A percentile compares a stretch with the other conserved stretches of the same genome.
Conservation (phyloP, 1,140 invertebrate genomes). For the Oppia nitens region DNA sequence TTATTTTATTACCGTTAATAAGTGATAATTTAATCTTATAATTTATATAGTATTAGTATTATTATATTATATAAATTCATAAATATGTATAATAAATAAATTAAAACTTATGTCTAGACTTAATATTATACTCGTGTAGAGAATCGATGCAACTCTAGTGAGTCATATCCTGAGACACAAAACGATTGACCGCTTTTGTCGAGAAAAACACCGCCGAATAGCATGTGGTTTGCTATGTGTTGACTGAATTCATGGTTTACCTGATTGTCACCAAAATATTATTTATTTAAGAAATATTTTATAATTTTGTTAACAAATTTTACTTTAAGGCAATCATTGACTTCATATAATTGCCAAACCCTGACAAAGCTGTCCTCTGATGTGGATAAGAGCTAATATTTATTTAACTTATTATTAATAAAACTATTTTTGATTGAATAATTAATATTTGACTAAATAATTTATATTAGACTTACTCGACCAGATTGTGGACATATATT, state of each 20-base stretch:
- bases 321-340: not conserved
- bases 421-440: constrained; percentile 33
- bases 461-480: not conserved
- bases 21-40: no score
- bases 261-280: not conserved
- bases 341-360: not conserved
- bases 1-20: no score
- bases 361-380: not conserved
- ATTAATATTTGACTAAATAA: constrained; percentile 23
- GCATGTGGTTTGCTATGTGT: constrained; percentile 1
- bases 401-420: constrained; percentile 29
- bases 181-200: constrained; percentile 23
- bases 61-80: no score
- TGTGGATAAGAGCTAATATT: not conserved
- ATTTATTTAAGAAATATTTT: not conserved
- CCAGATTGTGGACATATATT: constrained; percentile 30
- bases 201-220: constrained; percentile 1
- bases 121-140: no score
- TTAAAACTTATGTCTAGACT: no score
- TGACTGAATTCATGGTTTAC: constrained; percentile 5
- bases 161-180: constrained; percentile 27
- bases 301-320: not conserved
- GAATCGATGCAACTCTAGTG: constrained; percentile 22
- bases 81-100: no score
- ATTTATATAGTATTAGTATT: no score